Base-by-base conservation (phyloP, 2,113 vertebrate genomes). In the Centropus bengalensis region DNA sequence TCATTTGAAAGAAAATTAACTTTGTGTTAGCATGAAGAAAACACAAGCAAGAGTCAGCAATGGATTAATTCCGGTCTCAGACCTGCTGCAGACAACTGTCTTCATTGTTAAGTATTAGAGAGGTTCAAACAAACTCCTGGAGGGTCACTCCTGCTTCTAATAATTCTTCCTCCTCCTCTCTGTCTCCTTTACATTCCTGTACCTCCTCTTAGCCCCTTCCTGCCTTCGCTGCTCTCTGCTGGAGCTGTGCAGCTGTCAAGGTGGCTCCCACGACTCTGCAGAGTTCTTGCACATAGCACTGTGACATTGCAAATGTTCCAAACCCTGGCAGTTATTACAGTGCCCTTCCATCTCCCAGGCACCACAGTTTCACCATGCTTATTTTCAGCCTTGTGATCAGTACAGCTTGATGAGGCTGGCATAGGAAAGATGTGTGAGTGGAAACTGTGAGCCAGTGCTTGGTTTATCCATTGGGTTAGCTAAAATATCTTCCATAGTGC, bases 201-300 rank as follows among this genome's bases (percentile, higher is more conserved):
- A 54, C 32, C 19, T 83, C 21, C 24, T 63, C 28, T 32, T 13
- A 32, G 4, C 4, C 23, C 8, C 6, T 15, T 75, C 60, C 66
- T 81, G 54, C 63, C 13, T 51, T 60, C 26, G 32, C 77, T 3
- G 3, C 26, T 85, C 51, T 74, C 27, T 79, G 18, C 33, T 1
- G 0, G 12, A 66, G 28, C 80, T 45, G 28, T 3, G 4, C n/a
- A 56, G 55, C 33, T 59, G 17, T 16, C 0, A 0, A 6, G 59
- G 30, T 28, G 54, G 58, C 22, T 78, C 42, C 73, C 56, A 28
- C 0, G 1, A 30, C 42, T 51, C 64, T 27, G 12, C 16, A 1
- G 2, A 58, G 59, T 23, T 91, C n/a, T n/a, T 33, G 36, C 24
- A 77, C 40, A 64, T 40, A 88, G 16, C 40, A 16, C 10, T 19